Conservation (phyloP, 2,113 vertebrate species). For the Ammodytes marinus region DNA sequence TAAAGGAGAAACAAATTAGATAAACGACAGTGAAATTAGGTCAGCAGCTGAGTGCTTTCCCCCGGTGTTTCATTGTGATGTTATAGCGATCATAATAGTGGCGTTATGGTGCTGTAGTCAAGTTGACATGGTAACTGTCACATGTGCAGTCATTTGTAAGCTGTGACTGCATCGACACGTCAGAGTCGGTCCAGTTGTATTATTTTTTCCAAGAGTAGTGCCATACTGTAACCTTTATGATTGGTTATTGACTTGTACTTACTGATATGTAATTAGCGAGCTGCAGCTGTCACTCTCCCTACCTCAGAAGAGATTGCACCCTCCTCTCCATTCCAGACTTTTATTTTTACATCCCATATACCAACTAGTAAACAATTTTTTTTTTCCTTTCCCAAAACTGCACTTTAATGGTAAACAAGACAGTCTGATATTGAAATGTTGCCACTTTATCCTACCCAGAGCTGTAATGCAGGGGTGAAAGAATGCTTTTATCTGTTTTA, state of each 20-base stretch:
- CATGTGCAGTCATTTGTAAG: conserved; percentile 22
- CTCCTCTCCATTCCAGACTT: conserved; percentile 45
- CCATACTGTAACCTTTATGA: conserved; percentile 10
- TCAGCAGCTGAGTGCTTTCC: background rate
- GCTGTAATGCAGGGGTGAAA: background rate
- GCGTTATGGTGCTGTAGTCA: background rate
- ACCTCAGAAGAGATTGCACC: conserved; percentile 26
- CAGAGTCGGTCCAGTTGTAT: background rate
- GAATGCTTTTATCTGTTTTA: background rate
- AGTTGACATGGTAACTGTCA: conserved; percentile 3
- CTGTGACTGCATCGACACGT: conserved; percentile 4
- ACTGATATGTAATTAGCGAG: conserved; percentile 33
- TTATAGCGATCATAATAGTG: background rate
- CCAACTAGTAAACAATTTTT: conserved; percentile 4
- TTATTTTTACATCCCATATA: conserved; percentile 48
- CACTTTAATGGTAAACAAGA: background rate
- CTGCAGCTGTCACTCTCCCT: conserved; percentile 35
- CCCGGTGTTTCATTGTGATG: background rate
- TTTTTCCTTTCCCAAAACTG: background rate
- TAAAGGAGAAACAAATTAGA: background rate
- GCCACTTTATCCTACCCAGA: background rate
- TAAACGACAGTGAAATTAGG: background rate
- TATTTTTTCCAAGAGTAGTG: conserved; percentile 15
- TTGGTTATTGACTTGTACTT: conserved; percentile 46
- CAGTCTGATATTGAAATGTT: background rate